Evolutionary conservation across 2,888 invertebrate species (phyloP), one percentile per base, ranked within the genome.

Genomic region (Apamea sordens): DNA sequence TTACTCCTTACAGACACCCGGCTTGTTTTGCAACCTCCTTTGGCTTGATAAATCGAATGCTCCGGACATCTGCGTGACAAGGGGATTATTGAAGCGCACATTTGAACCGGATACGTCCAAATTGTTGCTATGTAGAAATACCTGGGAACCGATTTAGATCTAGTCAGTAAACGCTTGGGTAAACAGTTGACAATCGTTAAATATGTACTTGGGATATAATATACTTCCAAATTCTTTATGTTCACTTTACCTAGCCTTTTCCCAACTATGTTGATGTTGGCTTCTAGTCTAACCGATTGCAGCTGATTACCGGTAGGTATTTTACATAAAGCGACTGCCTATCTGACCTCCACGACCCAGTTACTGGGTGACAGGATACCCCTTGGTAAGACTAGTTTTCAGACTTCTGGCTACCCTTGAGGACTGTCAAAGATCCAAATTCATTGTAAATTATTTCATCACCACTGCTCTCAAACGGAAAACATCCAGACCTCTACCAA

Each of bases 31-130:
- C 70, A 82, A 76, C 64, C 77, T 68, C 65, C 79, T 78, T 77
- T 85, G 75, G 73, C 76, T 83, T 82, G 47, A 80, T 82, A 78
- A 89, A 79, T 85, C 79, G 85, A 81, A 80, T 85, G 84, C 76
- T 86, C 73, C 81, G 78, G 82, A 87, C 80, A 87, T 79, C 70
- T 82, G 56, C 73, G 67, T 75, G 78, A 81, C 74, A 82, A 83
- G 75, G 71, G 74, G 88, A 86, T 88, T 83, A 87, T 83, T 86
- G 77, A 84, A 80, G 75, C 79, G 79, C 32, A 75, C 50, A 83
- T 78, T 85, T 81, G 63, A 81, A 80, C 72, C 21, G 79, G 81
- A 32, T 59, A 36, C 10, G 73, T 73, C 47, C 71, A 65, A 80
- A 85, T 79, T 75, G 53, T 24, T 47, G 10, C 47, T 8, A 44